Evolutionary conservation across 1,140 invertebrate species (phyloP), one percentile per base, ranked within the genome.

Genomic region (Anastrepha obliqua): DNA sequence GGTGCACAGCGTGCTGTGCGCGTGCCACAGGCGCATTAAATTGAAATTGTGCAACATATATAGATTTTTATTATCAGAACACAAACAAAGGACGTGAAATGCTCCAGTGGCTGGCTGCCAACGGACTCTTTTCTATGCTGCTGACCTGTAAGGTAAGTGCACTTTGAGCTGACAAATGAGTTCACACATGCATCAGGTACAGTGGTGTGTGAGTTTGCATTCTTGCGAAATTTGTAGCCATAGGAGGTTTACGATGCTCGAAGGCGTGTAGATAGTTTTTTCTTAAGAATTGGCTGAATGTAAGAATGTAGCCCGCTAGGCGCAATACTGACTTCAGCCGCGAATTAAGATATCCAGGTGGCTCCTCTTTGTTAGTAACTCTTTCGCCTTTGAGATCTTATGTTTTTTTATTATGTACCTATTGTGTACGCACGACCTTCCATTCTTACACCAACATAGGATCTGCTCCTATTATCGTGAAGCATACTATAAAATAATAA

Each of bases 21-120:
- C 85, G 85, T 86, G 85, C 85, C 85, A 86, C n/a, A 62, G 59
- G 20, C 58, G 55, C 51, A 86, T 86, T 86, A 86, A 86, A 86
- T 60, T 86, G 42, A 86, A 86, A 81, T 55, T 81, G 47, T 51
- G 74, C 74, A 51, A 20, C 74, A 55, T 47, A 74, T 74, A 74
- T 15, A 51, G 7, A 13, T 58, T 81, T 74, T 74, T 81, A 29
- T 81, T 55, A 55, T 81, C 74, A 58, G 74, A 5, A 81, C 7
- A n/a, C 8, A 8, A 81, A 55, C n/a, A 55, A 81, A 81, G 74
- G 47, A 51, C 47, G 51, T 20, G 29, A 20, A 39, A 29, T 55
- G 74, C 8, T 51, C 2, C 20, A 29, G 47, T 0, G 47, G 8
- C 55, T 81, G n/a, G 8, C 55, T 81, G 74, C 4, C 47, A 17